phyloP scores from a whole-genome alignment of 2,113 vertebrate species.

The Campylomormyrus tamandua region DNA sequence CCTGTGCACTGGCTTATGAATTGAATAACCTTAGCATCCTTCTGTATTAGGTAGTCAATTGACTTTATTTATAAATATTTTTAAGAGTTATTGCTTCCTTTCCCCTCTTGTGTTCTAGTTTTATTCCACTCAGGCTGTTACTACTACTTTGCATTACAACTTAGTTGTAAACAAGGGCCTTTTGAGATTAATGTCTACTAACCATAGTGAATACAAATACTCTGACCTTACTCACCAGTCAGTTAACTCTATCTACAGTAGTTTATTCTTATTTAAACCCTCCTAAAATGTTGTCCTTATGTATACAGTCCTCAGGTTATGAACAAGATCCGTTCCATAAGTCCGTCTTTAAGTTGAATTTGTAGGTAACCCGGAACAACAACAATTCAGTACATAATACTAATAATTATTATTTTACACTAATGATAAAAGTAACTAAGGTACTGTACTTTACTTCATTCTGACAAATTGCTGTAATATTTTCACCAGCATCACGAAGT shows the following conservation, averaged over 20 bases:
- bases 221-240: not conserved
- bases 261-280: not conserved
- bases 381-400: not conserved
- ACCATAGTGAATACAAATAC: not conserved
- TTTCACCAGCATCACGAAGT: not conserved
- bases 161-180: not conserved
- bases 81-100: constrained; percentile 30
- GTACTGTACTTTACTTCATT: not conserved
- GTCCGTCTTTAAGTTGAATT: not conserved
- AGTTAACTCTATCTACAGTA: not conserved
- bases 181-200: not conserved
- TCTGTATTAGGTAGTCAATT: not conserved
- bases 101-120: constrained; percentile 57
- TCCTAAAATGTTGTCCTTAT: not conserved
- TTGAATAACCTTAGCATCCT: not conserved
- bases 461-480: not conserved
- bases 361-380: not conserved
- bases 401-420: not conserved
- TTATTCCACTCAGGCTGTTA: constrained; percentile 48
- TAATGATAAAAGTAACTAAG: not conserved
- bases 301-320: not conserved
- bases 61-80: not conserved
- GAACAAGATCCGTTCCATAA: not conserved
- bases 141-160: not conserved
- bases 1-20: not conserved